Percentiles rank a stretch among this genome's conserved stretches.
phyloP scores from a whole-genome alignment of 2,113 vertebrate species.

The Edolisoma coerulescens region DNA sequence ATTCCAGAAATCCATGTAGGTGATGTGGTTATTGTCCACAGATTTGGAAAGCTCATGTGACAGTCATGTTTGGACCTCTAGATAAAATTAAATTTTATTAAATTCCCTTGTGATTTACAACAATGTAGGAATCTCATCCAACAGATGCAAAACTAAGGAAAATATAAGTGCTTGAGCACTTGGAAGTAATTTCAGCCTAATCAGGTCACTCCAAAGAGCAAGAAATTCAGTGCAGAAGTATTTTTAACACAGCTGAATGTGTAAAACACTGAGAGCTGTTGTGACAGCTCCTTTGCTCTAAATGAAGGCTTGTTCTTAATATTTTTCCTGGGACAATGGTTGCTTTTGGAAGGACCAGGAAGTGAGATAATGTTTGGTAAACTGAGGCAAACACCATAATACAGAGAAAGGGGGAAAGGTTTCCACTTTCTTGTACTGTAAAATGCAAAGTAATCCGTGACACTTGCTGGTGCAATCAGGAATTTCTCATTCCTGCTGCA shows the following conservation, averaged over 20 bases:
- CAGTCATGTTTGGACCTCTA: neutral
- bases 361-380: neutral
- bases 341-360: neutral
- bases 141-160: neutral
- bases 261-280: neutral
- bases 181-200: neutral
- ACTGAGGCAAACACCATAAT: neutral
- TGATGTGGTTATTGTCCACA: neutral
- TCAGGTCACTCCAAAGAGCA: neutral
- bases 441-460: neutral
- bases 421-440: neutral
- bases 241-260: neutral
- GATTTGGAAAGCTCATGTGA: neutral
- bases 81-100: neutral
- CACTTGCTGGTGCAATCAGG: accelerated
- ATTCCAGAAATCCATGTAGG: neutral
- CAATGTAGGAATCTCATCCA: neutral
- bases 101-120: neutral
- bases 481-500: neutral
- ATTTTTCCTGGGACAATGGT: neutral
- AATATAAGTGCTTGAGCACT: neutral
- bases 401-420: neutral
- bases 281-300: neutral
- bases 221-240: neutral
- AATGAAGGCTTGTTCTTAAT: neutral